Percentiles rank a stretch among this genome's conserved stretches.
Evolutionary conservation across 2,797 vertebrate genomes (phyloP).

Genomic region (Trachops cirrhosus): DNA sequence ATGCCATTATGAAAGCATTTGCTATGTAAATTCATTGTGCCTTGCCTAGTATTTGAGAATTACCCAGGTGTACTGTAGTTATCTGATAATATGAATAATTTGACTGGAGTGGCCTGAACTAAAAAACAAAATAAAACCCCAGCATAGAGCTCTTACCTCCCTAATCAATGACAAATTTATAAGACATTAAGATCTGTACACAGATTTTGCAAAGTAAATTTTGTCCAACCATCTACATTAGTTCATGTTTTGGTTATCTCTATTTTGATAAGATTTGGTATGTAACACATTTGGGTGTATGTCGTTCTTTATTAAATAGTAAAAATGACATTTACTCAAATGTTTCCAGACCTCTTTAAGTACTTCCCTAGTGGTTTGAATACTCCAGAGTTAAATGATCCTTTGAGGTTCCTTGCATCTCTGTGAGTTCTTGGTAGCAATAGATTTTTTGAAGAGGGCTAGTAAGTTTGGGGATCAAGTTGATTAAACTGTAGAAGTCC

Average conservation of each 20-base stretch:
- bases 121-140: not conserved
- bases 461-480: not conserved
- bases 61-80: not conserved
- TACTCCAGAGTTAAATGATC: slow-evolving; percentile 7
- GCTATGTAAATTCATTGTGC: not conserved
- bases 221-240: not conserved
- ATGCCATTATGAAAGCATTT: slow-evolving; percentile 31
- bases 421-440: not conserved
- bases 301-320: slow-evolving; percentile 13
- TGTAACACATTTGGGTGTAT: slow-evolving; percentile 8
- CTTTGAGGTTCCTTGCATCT: not conserved
- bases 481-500: slow-evolving; percentile 9
- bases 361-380: not conserved
- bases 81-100: not conserved
- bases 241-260: slow-evolving; percentile 8
- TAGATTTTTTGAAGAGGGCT: not conserved
- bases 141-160: slow-evolving; percentile 8
- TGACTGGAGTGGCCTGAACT: not conserved
- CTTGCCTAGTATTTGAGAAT: slow-evolving; percentile 4
- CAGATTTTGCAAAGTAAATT: not conserved
- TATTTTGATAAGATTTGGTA: not conserved
- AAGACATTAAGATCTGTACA: not conserved
- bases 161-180: not conserved
- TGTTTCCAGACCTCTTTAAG: not conserved
- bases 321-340: slow-evolving; percentile 17